Conservation (phyloP, 2,888 invertebrate species). For the Nephrotoma guestfalica region DNA sequence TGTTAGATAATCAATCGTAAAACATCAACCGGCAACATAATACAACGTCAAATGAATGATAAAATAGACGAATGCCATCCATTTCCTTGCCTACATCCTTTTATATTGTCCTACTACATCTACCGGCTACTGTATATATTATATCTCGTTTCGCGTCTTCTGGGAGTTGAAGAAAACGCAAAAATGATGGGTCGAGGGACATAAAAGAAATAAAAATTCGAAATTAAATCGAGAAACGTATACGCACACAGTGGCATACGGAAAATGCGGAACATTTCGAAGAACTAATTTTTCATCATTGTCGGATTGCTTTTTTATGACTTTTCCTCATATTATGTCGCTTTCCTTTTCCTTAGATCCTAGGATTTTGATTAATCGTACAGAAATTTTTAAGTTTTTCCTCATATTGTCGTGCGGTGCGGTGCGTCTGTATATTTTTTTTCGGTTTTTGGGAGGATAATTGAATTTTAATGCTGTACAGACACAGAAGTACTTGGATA, state of each 20-base stretch:
- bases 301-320: not conserved
- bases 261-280: not conserved
- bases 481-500: not conserved
- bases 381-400: not conserved
- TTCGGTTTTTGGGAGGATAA: not conserved
- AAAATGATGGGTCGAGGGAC: not conserved
- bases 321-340: not conserved
- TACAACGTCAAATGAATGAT: not conserved
- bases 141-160: not conserved
- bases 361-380: not conserved
- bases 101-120: not conserved
- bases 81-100: not conserved
- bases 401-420: not conserved
- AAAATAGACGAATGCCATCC: not conserved
- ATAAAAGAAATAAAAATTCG: not conserved
- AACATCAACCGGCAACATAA: not conserved
- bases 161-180: not conserved
- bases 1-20: not conserved
- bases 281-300: not conserved
- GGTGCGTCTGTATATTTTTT: not conserved
- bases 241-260: not conserved
- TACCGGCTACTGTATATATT: not conserved
- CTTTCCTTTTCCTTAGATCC: not conserved
- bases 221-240: not conserved
- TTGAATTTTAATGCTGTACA: not conserved